These are phyloP conservation scores for Acanthosepion esculentum DNA, from an alignment of 2,888 invertebrate genomes.

Conservation along the genomic window DNA sequence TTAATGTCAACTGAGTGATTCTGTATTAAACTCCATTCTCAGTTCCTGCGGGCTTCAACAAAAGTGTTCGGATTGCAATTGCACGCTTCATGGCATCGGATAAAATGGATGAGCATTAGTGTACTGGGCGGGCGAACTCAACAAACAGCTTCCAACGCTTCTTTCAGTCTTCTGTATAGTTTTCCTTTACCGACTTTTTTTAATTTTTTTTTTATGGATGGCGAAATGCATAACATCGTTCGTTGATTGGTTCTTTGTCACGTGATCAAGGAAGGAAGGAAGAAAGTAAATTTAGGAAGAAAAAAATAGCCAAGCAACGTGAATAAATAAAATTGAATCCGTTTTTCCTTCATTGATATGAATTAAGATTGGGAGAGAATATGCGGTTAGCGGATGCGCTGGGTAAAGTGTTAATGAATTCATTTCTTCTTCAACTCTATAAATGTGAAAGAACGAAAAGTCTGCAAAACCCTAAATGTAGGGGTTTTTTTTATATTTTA, in stretches of 20 bases:
- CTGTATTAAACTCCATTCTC: background rate
- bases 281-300: background rate
- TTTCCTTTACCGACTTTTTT: background rate
- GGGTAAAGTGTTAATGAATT: no score
- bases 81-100: background rate
- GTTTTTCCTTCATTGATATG: background rate
- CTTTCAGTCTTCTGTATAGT: background rate
- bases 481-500: no score
- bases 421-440: background rate
- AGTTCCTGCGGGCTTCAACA: background rate
- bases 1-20: conserved; percentile 25
- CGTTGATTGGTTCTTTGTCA: background rate
- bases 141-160: no score
- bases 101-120: conserved; percentile 10
- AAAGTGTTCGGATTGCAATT: background rate
- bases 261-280: background rate
- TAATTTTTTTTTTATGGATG: background rate
- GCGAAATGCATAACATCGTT: background rate
- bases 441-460: no score
- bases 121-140: background rate
- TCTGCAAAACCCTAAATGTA: no score
- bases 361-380: no score
- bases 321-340: background rate
- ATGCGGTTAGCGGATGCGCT: no score
- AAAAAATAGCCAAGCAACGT: background rate